Percentiles rank a stretch among this genome's conserved stretches.
Conservation (phyloP, 2,888 invertebrate species). For the Cephus runcator region DNA sequence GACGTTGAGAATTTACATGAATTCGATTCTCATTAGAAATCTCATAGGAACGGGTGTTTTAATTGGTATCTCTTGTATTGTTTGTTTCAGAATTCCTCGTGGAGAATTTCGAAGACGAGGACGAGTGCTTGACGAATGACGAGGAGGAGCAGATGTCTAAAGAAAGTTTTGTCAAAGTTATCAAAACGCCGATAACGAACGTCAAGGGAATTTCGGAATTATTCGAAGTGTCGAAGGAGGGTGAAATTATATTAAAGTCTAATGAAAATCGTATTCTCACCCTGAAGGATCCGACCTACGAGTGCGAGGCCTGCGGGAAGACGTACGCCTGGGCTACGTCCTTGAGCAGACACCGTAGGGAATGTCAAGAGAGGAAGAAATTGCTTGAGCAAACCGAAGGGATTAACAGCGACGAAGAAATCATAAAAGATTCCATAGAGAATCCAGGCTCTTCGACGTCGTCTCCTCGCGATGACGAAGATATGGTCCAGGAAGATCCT, state of each 20-base stretch:
- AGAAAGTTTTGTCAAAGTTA: background rate
- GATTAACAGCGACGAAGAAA: background rate
- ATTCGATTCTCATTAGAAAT: too few species aligned
- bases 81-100: slow-evolving; percentile 19
- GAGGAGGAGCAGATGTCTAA: slow-evolving; percentile 9
- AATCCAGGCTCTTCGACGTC: background rate
- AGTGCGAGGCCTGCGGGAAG: slow-evolving; percentile 23
- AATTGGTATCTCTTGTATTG: slow-evolving; percentile 12
- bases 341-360: slow-evolving; percentile 20
- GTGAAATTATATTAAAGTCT: slow-evolving; percentile 9
- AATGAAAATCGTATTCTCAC: slow-evolving; percentile 3
- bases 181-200: slow-evolving; percentile 1
- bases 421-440: background rate
- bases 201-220: background rate
- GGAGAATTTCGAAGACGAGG: slow-evolving; percentile 13
- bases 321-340: slow-evolving; percentile 24
- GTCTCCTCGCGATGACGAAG: background rate
- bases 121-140: slow-evolving; percentile 8
- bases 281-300: slow-evolving; percentile 7
- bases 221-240: slow-evolving; percentile 6
- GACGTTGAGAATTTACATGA: too few species aligned
- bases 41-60: slow-evolving; percentile 13
- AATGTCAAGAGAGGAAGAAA: slow-evolving; percentile 10
- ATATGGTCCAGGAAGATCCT: background rate
- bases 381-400: background rate